Evolutionary conservation across 2,888 invertebrate species (phyloP).

Genomic region (Homarus gammarus): DNA sequence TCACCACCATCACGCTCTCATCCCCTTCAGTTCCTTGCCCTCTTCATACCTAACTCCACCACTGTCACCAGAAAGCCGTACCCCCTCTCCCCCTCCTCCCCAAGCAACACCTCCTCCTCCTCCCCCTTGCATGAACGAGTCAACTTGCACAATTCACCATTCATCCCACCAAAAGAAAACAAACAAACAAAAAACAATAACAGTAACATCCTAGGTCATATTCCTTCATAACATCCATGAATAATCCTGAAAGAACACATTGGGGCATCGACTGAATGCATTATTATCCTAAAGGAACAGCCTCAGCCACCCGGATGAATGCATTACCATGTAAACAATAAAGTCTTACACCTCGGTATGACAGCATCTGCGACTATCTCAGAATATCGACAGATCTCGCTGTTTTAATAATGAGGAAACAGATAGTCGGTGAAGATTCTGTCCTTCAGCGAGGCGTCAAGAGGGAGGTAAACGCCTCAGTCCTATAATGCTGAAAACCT

Average conservation of each 20-base stretch:
- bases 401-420: constrained; percentile 61
- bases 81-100: too few species aligned
- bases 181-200: too few species aligned
- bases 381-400: constrained; percentile 52
- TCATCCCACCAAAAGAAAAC: background rate
- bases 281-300: constrained; percentile 57
- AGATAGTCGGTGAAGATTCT: constrained; percentile 42
- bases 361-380: constrained; percentile 53
- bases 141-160: background rate
- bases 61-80: too few species aligned
- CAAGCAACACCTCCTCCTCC: too few species aligned
- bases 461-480: background rate
- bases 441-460: background rate
- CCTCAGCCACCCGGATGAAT: constrained; percentile 39
- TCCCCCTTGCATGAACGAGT: too few species aligned
- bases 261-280: constrained; percentile 25
- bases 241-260: constrained; percentile 41
- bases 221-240: constrained; percentile 35
- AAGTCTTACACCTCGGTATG: constrained; percentile 51
- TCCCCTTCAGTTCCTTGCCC: too few species aligned
- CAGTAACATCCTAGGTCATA: too few species aligned
- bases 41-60: too few species aligned
- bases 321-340: constrained; percentile 66
- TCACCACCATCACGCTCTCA: too few species aligned
- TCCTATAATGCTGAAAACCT: constrained; percentile 2